phyloP scores from a whole-genome alignment of 2,888 invertebrate species.

The Scelioninae gen. 1 region DNA sequence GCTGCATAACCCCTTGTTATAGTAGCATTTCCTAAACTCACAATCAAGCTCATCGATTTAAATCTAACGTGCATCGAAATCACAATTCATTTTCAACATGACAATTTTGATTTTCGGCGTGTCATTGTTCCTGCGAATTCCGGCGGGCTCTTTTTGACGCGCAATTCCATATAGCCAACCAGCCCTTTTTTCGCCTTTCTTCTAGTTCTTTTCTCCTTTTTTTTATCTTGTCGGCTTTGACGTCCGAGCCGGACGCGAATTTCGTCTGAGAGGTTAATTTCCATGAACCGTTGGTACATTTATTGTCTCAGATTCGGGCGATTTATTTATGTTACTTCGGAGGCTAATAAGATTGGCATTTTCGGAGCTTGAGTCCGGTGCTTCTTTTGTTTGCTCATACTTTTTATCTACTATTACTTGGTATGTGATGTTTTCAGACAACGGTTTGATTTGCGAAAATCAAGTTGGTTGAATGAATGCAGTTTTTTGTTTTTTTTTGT shows the following conservation, averaged over 20 bases:
- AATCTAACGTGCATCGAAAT: too few relatives aligned
- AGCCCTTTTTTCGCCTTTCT: slow-evolving; percentile 1
- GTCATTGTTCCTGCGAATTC: slow-evolving; percentile 31
- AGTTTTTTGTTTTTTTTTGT: too few relatives aligned
- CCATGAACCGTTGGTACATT: not conserved
- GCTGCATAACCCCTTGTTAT: too few relatives aligned
- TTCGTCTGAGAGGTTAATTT: slow-evolving; percentile 20
- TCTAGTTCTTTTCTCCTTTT: not conserved
- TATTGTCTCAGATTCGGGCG: slow-evolving; percentile 12
- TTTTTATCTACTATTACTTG: not conserved
- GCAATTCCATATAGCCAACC: slow-evolving; percentile 1
- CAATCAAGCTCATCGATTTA: too few relatives aligned
- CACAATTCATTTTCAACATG: too few relatives aligned
- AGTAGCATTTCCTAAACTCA: too few relatives aligned
- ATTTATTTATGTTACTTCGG: slow-evolving; percentile 26
- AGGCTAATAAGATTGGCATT: slow-evolving; percentile 16
- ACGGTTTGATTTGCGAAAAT: too few relatives aligned
- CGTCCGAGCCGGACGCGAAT: slow-evolving; percentile 16
- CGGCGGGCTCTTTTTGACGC: not conserved
- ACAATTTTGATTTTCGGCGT: slow-evolving; percentile 32
- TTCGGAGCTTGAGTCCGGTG: not conserved
- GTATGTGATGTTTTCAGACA: too few relatives aligned
- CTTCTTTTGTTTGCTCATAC: slow-evolving; percentile 11
- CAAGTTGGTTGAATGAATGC: too few relatives aligned
- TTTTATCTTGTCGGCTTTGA: slow-evolving; percentile 21